phyloP scores from a whole-genome alignment of 2,888 invertebrate genomes.

The Cancer borealis region DNA sequence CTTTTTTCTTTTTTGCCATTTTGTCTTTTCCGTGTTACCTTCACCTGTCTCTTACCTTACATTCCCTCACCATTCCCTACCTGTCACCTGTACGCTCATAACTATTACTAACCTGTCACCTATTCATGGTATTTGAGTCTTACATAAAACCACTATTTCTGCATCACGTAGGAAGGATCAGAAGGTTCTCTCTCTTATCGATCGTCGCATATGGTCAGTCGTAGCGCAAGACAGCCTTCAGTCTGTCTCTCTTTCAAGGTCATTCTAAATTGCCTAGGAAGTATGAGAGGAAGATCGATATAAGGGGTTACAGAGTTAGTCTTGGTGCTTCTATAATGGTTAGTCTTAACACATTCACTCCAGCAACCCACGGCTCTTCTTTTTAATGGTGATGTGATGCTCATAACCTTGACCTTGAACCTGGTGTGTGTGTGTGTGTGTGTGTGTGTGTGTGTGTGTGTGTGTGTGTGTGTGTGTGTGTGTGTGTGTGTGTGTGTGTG shows the following conservation, averaged over 20 bases:
- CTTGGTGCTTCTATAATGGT: neutral
- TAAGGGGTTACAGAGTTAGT: neutral
- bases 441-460: slow-evolving; percentile 28
- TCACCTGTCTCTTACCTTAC: neutral
- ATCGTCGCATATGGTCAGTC: neutral
- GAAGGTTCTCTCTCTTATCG: neutral
- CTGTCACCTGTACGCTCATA: neutral
- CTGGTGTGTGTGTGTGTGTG: slow-evolving; percentile 15
- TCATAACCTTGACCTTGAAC: slow-evolving; percentile 17
- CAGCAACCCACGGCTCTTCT: neutral
- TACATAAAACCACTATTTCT: neutral
- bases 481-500: slow-evolving; percentile 22
- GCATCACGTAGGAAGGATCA: neutral
- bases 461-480: slow-evolving; percentile 20
- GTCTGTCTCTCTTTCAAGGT: neutral
- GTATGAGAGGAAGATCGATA: neutral
- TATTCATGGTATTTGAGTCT: neutral
- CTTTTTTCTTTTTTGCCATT: neutral
- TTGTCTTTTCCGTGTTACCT: neutral
- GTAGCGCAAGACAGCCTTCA: neutral
- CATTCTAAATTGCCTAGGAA: neutral
- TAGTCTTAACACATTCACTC: neutral
- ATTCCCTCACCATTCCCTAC: neutral
- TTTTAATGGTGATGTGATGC: slow-evolving; percentile 6
- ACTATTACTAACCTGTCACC: neutral